phyloP scores from a whole-genome alignment of 2,797 vertebrate genomes.

The Ceyx erithaca region DNA sequence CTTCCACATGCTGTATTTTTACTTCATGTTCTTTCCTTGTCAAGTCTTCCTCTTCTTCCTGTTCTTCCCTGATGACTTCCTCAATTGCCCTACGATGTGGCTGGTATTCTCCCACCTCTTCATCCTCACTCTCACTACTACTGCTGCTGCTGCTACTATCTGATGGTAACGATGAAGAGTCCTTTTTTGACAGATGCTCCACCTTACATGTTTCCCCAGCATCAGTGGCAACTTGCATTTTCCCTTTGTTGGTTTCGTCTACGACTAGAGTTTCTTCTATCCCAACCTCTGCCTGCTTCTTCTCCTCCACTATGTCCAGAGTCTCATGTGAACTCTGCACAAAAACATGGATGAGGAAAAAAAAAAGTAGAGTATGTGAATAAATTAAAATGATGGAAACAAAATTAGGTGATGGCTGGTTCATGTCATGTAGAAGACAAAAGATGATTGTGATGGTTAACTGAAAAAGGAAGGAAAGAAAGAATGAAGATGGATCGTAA shows the following conservation, averaged over 20 bases:
- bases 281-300: constrained; percentile 93
- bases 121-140: constrained; percentile 92
- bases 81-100: constrained; percentile 82
- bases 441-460: constrained; percentile 75
- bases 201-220: constrained; percentile 75
- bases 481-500: constrained; percentile 70
- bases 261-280: constrained; percentile 90
- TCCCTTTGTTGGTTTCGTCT: constrained; percentile 85
- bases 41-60: constrained; percentile 80
- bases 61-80: constrained; percentile 87
- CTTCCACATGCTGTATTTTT: constrained; percentile 53
- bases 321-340: constrained; percentile 89
- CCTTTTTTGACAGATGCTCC: constrained; percentile 76
- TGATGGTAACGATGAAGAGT: constrained; percentile 82
- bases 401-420: constrained; percentile 73
- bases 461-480: constrained; percentile 76
- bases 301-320: constrained; percentile 85
- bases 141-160: constrained; percentile 85
- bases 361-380: constrained; percentile 80
- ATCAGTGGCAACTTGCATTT: constrained; percentile 80
- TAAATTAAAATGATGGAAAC: constrained; percentile 84
- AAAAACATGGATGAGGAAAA: constrained; percentile 79
- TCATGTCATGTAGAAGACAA: constrained; percentile 79
- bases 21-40: constrained; percentile 43
- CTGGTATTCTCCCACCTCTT: constrained; percentile 89